Conservation (phyloP, 2,113 vertebrate species). For the Lophotis ruficrista region DNA sequence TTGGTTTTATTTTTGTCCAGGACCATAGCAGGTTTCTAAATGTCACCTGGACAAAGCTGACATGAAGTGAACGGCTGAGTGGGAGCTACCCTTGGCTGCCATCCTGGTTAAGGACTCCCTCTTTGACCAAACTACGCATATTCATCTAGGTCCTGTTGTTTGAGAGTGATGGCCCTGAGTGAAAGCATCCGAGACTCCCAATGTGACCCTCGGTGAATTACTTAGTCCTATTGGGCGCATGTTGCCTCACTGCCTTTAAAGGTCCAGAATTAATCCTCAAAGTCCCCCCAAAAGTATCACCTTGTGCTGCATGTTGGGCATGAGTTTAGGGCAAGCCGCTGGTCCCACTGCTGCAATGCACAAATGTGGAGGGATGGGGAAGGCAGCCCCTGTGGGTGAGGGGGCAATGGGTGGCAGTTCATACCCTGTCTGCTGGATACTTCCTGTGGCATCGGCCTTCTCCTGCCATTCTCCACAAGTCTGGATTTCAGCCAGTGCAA, state of each 20-base stretch:
- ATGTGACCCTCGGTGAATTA: background rate
- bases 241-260: background rate
- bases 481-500: background rate
- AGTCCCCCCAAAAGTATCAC: background rate
- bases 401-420: background rate
- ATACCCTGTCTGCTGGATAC: background rate
- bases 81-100: background rate
- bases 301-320: background rate
- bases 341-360: background rate
- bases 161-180: background rate
- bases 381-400: rapidly evolving
- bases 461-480: background rate
- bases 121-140: rapidly evolving
- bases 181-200: background rate
- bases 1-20: background rate
- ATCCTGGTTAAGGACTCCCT: background rate
- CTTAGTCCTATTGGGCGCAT: rapidly evolving
- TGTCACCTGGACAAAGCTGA: background rate
- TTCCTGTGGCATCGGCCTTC: background rate
- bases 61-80: background rate
- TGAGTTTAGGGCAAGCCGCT: rapidly evolving
- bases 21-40: background rate
- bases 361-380: too few species aligned
- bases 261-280: background rate
- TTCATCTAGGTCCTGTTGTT: background rate